Conservation (phyloP, 2,797 vertebrate genomes). For the Rhynchotus rufescens region DNA sequence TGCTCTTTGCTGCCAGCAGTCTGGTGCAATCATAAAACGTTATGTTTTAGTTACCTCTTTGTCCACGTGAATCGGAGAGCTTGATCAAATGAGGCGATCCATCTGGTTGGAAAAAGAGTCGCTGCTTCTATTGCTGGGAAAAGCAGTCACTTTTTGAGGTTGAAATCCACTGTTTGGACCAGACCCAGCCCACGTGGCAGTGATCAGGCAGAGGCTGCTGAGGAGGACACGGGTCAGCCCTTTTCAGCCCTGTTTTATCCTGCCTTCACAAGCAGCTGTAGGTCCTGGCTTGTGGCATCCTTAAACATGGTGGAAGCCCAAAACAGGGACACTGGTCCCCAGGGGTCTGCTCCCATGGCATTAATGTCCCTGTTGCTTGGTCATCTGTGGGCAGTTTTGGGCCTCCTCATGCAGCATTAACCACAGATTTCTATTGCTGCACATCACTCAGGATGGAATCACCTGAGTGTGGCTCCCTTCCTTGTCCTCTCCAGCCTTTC, state of each 20-base stretch:
- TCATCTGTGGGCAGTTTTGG: accelerated
- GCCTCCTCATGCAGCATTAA: accelerated
- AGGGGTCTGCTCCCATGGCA: neutral
- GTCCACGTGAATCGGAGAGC: neutral
- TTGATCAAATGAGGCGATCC: accelerated
- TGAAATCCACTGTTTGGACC: neutral
- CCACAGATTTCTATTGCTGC: no score
- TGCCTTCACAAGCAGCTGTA: neutral
- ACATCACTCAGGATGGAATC: neutral
- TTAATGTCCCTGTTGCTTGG: neutral
- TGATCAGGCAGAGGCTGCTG: neutral
- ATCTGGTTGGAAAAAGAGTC: neutral
- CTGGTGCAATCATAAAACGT: neutral
- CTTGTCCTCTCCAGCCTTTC: neutral
- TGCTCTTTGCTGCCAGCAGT: neutral
- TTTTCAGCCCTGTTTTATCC: neutral
- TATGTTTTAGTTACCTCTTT: neutral
- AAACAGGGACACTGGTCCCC: neutral
- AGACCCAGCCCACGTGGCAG: accelerated
- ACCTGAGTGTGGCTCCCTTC: neutral
- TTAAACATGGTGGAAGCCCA: neutral
- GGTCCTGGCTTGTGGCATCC: neutral
- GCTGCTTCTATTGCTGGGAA: neutral
- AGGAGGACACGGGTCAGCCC: neutral
- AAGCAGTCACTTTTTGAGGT: neutral